A percentile compares a stretch with the other conserved stretches of the same genome.
Evolutionary conservation across 2,888 invertebrate genomes (phyloP).

Genomic region (Papilio elwesi): DNA sequence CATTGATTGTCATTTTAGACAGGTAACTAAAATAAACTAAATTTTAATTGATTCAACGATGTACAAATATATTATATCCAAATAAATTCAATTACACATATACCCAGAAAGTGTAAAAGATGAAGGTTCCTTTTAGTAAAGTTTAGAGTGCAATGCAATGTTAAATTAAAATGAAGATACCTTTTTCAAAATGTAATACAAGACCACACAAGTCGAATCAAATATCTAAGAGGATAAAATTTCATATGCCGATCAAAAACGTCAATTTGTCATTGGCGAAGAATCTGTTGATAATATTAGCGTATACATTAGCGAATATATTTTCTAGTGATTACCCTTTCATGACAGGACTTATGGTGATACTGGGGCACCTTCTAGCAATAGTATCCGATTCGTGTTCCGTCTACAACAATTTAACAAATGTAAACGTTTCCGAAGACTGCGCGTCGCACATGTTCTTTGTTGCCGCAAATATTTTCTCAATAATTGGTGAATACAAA

Average conservation of each 20-base stretch:
- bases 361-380: constrained; percentile 35
- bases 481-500: constrained; percentile 57
- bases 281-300: constrained; percentile 34
- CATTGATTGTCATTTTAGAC: constrained; percentile 1
- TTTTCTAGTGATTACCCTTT: constrained; percentile 31
- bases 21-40: neutral
- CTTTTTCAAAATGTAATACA: constrained; percentile 29
- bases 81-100: neutral
- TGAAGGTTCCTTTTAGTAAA: constrained; percentile 43
- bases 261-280: constrained; percentile 34
- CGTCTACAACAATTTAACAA: constrained; percentile 27
- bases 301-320: constrained; percentile 32
- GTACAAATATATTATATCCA: neutral
- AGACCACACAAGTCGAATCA: constrained; percentile 1
- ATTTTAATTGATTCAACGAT: constrained; percentile 4
- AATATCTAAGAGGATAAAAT: constrained; percentile 21
- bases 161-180: constrained; percentile 36
- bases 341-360: constrained; percentile 33
- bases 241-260: constrained; percentile 32
- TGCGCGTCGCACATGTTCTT: constrained; percentile 43
- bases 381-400: constrained; percentile 31
- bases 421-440: constrained; percentile 5
- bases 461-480: constrained; percentile 54
- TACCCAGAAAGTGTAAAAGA: constrained; percentile 16
- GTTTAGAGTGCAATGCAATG: constrained; percentile 43